Base-by-base conservation (phyloP, 2,888 invertebrate genomes). In the Ophraella communa region DNA sequence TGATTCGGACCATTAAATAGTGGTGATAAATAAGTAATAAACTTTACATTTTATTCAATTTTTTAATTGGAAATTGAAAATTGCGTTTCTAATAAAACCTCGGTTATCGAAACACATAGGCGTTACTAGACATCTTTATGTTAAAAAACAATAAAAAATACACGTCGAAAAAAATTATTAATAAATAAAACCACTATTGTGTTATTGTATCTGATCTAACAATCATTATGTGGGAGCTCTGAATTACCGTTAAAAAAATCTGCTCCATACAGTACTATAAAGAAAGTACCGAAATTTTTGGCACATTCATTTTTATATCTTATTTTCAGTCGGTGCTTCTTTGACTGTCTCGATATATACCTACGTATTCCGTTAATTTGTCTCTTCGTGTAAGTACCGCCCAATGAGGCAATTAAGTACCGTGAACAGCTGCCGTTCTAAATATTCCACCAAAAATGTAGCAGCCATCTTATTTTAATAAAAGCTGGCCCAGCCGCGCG, bases 251-350 rank as follows among this genome's bases (percentile, higher is more conserved):
- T 39, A 39, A 39, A 35, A n/a, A 39, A 39, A 39, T 17, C 39
- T 17, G 17, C 14, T 39, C 1, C 14, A 17, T 17, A 39, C 39
- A 17, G n/a, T n/a, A 7, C 39, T 17, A 14, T 39, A 39, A 14
- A 39, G 39, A 39, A 39, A 39, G n/a, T 47, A 47, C 47, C 47
- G 23, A 21, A 21, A 21, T 47, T 45, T 47, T 47, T 47, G 10
- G 47, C 47, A 23, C 23, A 47, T 47, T 23, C 11, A 47, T n/a
- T 23, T 21, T 20, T 10, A 47, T 47, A 47, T 47, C 47, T 47
- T 14, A 47, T 47, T 47, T 20, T 47, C 47, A n/a, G 47, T 47
- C 47, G 47, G 47, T 47, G n/a, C n/a, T n/a, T n/a, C 47, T 45
- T 45, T 45, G 45, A 45, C 23, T 21, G 20, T 21, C 45, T 14